Evolutionary conservation across 2,113 vertebrate species (phyloP).

Genomic region (Oreochromis spilurus): DNA sequence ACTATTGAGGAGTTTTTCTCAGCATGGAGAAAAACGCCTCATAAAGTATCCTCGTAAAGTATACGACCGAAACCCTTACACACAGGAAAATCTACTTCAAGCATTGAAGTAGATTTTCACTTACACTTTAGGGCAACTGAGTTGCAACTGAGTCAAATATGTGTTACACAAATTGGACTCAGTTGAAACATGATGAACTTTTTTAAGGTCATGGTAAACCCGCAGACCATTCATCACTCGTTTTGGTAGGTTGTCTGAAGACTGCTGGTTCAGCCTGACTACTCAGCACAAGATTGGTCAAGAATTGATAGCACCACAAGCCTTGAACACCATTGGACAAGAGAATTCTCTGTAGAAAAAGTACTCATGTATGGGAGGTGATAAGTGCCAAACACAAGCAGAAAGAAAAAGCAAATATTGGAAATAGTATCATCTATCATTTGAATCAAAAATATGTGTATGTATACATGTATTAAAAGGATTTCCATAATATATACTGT

Average conservation of each 20-base stretch:
- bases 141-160: background rate
- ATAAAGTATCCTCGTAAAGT: too few relatives aligned
- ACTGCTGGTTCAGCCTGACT: background rate
- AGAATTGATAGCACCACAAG: conserved; percentile 17
- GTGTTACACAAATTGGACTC: background rate
- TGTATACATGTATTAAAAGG: background rate
- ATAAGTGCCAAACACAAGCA: background rate
- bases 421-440: background rate
- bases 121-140: too few relatives aligned
- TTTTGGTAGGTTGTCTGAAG: background rate
- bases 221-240: background rate
- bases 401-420: background rate
- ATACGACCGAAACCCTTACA: too few relatives aligned
- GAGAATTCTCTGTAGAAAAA: background rate
- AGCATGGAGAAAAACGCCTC: too few relatives aligned
- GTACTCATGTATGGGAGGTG: background rate
- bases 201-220: background rate
- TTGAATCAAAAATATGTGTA: background rate
- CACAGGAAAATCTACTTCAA: too few relatives aligned
- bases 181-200: background rate
- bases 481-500: background rate
- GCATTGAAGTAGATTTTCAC: too few relatives aligned
- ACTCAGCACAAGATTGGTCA: background rate
- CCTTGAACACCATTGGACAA: background rate
- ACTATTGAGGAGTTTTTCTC: too few relatives aligned